Evolutionary conservation across 2,888 invertebrate species (phyloP).

Genomic region (Disparrhopalites patrizii): DNA sequence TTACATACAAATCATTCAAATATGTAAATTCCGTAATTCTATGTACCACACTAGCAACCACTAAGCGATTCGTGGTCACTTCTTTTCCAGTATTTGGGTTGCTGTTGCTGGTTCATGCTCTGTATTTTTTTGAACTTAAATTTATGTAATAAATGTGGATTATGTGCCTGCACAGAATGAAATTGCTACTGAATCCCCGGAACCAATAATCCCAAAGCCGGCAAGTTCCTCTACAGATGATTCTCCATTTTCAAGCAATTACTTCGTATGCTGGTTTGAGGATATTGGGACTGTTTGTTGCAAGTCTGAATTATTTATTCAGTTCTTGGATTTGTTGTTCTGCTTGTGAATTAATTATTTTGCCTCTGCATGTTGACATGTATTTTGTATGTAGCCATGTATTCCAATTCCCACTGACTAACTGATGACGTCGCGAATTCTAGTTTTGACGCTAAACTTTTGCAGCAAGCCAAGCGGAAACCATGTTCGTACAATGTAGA

Average conservation of each 20-base stretch:
- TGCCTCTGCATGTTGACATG: not conserved
- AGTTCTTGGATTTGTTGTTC: too few relatives aligned
- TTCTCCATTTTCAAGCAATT: constrained; percentile 15
- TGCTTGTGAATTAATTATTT: too few relatives aligned
- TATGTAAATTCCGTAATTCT: too few relatives aligned
- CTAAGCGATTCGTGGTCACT: constrained; percentile 13
- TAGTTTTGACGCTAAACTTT: constrained; percentile 34
- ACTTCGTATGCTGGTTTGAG: constrained; percentile 38
- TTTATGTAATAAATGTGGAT: constrained; percentile 16
- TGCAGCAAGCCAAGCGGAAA: constrained; percentile 22
- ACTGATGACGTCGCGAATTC: constrained; percentile 34
- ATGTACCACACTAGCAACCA: not conserved
- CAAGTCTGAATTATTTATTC: not conserved
- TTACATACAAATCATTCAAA: too few relatives aligned
- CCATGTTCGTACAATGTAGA: constrained; percentile 30
- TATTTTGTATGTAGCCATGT: constrained; percentile 29
- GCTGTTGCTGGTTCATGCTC: constrained; percentile 14
- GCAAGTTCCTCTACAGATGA: not conserved
- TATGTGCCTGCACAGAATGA: constrained; percentile 16
- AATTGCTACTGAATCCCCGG: constrained; percentile 1
- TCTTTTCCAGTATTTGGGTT: constrained; percentile 24
- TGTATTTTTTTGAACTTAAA: constrained; percentile 22
- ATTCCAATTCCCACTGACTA: constrained; percentile 34
- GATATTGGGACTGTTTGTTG: constrained; percentile 34
- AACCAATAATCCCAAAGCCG: not conserved